phyloP scores from a whole-genome alignment of 2,113 vertebrate species.

The Formicarius rufipectus region DNA sequence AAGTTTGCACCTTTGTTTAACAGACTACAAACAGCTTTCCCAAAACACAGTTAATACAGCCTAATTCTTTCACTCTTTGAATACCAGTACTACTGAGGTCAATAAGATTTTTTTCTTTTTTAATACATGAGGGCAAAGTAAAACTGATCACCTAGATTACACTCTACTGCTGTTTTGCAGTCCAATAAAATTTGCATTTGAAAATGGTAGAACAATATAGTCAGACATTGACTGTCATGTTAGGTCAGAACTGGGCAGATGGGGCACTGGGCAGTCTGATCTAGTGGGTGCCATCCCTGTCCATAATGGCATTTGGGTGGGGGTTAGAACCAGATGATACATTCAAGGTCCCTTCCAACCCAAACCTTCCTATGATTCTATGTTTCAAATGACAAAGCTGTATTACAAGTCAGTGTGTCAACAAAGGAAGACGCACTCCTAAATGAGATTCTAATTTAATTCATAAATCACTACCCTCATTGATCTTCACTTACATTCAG shows the following conservation, averaged over 20 bases:
- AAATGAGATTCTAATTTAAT: background rate
- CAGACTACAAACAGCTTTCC: background rate
- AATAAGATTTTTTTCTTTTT: background rate
- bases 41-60: background rate
- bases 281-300: background rate
- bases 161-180: background rate
- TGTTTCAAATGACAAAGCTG: background rate
- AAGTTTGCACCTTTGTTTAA: background rate
- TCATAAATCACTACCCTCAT: background rate
- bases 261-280: background rate
- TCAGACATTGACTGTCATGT: background rate
- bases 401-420: background rate
- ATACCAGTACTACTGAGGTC: background rate
- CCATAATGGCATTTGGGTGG: accelerated
- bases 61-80: background rate
- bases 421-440: background rate
- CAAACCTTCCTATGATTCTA: background rate
- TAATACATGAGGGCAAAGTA: background rate
- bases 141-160: background rate
- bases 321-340: background rate
- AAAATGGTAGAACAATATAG: background rate
- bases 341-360: background rate
- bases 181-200: background rate
- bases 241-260: background rate
- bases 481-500: background rate